Conservation (phyloP, 2,113 vertebrate species). For the Microtus oregoni region DNA sequence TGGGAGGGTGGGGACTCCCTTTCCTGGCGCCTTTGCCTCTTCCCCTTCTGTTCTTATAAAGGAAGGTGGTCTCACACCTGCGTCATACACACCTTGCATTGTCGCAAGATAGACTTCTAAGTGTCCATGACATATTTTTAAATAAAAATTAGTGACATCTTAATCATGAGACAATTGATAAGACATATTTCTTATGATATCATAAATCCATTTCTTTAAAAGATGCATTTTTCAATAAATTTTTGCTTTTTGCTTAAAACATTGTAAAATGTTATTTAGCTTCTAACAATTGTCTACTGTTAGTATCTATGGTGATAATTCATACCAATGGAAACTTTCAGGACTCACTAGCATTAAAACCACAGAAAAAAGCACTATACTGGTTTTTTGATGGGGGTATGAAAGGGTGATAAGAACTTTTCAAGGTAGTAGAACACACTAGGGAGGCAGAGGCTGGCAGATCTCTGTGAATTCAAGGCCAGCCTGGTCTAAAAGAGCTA, state of each 20-base stretch:
- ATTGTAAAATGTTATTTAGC: slow-evolving; percentile 12
- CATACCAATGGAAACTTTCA: slow-evolving; percentile 25
- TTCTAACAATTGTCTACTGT: neutral
- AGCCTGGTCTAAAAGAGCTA: too few species aligned
- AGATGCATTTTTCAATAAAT: slow-evolving; percentile 9
- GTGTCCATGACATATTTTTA: neutral
- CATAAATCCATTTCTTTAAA: slow-evolving; percentile 1
- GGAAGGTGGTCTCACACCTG: neutral
- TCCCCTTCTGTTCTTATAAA: slow-evolving; percentile 3
- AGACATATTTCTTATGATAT: neutral
- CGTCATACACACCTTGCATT: neutral
- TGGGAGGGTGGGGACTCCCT: neutral
- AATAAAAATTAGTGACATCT: neutral
- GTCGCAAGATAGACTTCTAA: neutral
- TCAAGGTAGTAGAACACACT: neutral
- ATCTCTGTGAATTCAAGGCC: too few species aligned
- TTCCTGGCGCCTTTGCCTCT: neutral
- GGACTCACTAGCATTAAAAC: neutral
- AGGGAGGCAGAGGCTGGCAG: too few species aligned
- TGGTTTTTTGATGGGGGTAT: neutral
- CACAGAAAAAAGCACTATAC: slow-evolving; percentile 18
- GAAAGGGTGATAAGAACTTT: slow-evolving; percentile 50
- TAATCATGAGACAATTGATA: neutral
- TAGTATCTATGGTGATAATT: neutral
- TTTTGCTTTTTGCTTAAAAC: slow-evolving; percentile 48